A percentile compares a stretch with the other conserved stretches of the same genome.
Evolutionary conservation across 2,113 vertebrate species (phyloP).

Genomic region (Chloropsis hardwickii): DNA sequence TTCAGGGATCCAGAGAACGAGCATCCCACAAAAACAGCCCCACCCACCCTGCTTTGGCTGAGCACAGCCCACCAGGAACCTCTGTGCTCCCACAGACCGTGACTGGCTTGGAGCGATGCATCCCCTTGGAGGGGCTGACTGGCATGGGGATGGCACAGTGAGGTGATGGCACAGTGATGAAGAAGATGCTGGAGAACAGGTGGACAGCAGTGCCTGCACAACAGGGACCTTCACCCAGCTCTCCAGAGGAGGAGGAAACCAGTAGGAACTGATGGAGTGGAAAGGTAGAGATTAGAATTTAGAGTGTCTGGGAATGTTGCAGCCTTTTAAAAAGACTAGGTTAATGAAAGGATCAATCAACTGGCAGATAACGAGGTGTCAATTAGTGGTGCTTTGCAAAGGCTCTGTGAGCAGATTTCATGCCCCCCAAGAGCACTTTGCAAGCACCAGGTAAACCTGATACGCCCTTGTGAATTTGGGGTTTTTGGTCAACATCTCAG

Average conservation of each 20-base stretch:
- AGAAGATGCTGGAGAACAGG: background rate
- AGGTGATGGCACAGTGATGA: background rate
- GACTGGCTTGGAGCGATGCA: background rate
- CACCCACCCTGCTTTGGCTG: background rate
- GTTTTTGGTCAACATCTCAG: background rate
- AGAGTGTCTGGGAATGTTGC: background rate
- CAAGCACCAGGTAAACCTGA: background rate
- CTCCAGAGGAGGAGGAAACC: background rate
- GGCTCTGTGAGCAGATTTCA: background rate
- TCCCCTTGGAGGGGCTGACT: background rate
- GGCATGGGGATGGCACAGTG: background rate
- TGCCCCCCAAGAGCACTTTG: background rate
- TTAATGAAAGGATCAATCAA: background rate
- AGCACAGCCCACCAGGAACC: background rate
- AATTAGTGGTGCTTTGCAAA: background rate
- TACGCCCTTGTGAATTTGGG: rapidly evolving
- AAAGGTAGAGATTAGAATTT: background rate
- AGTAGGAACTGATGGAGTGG: background rate
- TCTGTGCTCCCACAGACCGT: rapidly evolving
- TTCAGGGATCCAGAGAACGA: background rate
- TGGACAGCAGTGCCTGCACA: background rate
- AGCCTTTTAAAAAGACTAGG: background rate
- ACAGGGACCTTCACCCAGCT: background rate
- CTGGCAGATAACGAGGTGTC: background rate
- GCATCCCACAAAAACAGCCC: background rate